Percentiles rank a stretch among this genome's conserved stretches.
Conservation (phyloP, 2,113 vertebrate species). For the Aleadryas rufinucha region DNA sequence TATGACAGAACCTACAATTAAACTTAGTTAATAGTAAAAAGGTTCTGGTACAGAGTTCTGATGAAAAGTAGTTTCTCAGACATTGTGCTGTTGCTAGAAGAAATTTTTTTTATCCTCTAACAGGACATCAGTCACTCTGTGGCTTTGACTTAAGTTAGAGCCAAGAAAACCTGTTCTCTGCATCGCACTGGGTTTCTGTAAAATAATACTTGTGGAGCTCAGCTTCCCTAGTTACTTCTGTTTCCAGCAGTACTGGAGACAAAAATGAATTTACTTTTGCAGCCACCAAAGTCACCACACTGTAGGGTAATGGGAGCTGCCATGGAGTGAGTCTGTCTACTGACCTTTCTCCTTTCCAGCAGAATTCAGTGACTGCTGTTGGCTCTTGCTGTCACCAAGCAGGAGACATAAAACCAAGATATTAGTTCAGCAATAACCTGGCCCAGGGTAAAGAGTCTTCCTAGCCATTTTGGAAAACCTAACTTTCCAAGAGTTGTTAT, state of each 20-base stretch:
- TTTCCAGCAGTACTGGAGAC: background rate
- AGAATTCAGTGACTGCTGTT: background rate
- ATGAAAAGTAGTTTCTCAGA: background rate
- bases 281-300: background rate
- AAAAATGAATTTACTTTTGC: background rate
- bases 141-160: background rate
- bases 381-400: background rate
- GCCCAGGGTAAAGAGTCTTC: background rate
- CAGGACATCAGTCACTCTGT: background rate
- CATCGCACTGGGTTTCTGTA: background rate
- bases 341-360: background rate
- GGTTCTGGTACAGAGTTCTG: background rate
- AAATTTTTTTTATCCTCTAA: background rate
- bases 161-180: background rate
- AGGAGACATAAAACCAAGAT: background rate
- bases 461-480: background rate
- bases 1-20: background rate
- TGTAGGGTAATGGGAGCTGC: background rate
- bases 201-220: background rate
- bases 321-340: background rate
- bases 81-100: background rate
- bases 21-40: background rate
- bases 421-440: background rate
- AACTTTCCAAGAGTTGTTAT: background rate
- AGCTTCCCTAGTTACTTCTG: background rate